Percentiles rank a stretch among this genome's conserved stretches.
Conservation (phyloP, 2,113 vertebrate species). For the Uropsilus gracilis region DNA sequence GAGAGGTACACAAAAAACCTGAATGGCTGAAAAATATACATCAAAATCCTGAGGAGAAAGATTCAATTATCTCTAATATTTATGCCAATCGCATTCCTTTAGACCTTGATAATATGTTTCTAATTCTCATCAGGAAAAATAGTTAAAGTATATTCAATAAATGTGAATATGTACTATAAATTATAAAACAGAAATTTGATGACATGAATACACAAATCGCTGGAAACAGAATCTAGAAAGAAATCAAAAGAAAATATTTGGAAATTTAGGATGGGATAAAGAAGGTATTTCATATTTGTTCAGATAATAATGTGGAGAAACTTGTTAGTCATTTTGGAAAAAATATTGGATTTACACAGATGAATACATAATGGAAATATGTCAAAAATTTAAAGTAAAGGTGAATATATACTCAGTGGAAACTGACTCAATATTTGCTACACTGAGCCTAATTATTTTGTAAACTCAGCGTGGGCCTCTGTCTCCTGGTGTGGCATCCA, state of each 20-base stretch:
- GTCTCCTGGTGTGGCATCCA: neutral
- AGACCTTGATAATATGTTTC: neutral
- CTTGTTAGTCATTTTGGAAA: neutral
- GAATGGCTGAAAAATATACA: neutral
- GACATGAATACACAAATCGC: neutral
- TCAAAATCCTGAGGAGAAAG: neutral
- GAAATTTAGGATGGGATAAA: constrained; percentile 5
- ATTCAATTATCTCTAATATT: neutral
- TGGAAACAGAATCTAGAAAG: neutral
- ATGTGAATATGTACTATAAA: neutral
- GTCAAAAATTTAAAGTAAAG: neutral
- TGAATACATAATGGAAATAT: neutral
- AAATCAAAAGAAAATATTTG: constrained; percentile 17
- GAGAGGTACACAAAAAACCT: neutral
- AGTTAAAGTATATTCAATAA: neutral
- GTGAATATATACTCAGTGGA: neutral
- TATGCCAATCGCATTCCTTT: neutral
- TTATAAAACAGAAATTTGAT: neutral
- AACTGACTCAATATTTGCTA: neutral
- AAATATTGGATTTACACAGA: neutral
- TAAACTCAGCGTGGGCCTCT: neutral
- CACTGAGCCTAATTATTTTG: neutral
- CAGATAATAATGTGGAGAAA: neutral
- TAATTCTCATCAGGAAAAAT: constrained; percentile 22
- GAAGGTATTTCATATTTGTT: neutral